Evolutionary conservation across 2,888 invertebrate species (phyloP), one percentile per base, ranked within the genome.

Genomic region (Sarcophaga caerulescens): DNA sequence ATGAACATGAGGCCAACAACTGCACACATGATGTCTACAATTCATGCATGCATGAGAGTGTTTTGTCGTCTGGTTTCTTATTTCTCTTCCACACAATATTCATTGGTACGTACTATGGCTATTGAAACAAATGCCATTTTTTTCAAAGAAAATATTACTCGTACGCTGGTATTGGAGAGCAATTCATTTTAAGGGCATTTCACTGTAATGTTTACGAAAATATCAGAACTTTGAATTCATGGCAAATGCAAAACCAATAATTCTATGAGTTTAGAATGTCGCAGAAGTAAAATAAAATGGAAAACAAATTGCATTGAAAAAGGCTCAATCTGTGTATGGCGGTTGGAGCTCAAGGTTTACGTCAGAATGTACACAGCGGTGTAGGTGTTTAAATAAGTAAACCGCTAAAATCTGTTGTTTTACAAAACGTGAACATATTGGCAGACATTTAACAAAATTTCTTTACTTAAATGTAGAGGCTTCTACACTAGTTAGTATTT

Each of bases 251-350:
- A 69, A 70, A 76, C 59, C 68, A 76, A 66, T 76, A 76, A 68
- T 44, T 76, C 59, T 68, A 23, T 68, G 76, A 76, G 25, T 76
- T 74, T 45, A 69, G 47, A 52, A 45, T 57, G 78, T 59, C 74
- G 73, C 73, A 81, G 35, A 77, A 59, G 73, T 70, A 65, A 35
- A 74, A 81, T 23, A 35, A 62, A 74, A 81, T 17, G 12, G 44
- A 84, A 76, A 73, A 44, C 60, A 66, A 65, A 45, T 23, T 62
- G 63, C 14, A 23, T 60, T 71, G 52, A 0, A 14, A 17, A 4
- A 52, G 2, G 4, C 17, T 52, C 52, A 17, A 52, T 52, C 35
- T 12, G 14, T 12, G 14, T 52, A 0, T 12, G 5, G 5, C 1
- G 17, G 52, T 14, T 52, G 52, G 0, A 14, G 12, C 17, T 52